phyloP scores from a whole-genome alignment of 2,888 invertebrate species.

The Abrostola triplasia region DNA sequence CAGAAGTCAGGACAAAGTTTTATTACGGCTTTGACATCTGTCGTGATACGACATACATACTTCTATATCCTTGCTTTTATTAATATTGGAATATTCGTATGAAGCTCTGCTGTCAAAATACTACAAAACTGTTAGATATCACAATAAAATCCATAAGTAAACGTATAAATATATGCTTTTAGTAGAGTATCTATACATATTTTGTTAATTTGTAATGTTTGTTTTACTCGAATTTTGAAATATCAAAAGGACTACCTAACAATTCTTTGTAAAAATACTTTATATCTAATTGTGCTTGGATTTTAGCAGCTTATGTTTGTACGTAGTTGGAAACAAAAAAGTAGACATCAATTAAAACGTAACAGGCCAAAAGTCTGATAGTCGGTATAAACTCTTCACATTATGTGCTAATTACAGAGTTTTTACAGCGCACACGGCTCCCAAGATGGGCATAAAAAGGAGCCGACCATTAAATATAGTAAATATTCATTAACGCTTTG shows the following conservation, averaged over 20 bases:
- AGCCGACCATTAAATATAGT: constrained; percentile 64
- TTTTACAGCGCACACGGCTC: constrained; percentile 44
- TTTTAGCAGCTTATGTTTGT: neutral
- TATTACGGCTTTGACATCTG: constrained; percentile 73
- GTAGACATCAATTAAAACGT: constrained; percentile 55
- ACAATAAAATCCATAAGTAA: too few species aligned
- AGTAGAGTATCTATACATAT: too few species aligned
- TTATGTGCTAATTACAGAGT: constrained; percentile 63
- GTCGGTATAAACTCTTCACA: constrained; percentile 48
- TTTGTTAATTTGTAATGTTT: too few species aligned
- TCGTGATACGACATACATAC: constrained; percentile 53
- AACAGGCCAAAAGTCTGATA: constrained; percentile 34
- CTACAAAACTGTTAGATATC: neutral
- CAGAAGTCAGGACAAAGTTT: constrained; percentile 66
- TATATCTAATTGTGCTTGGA: neutral
- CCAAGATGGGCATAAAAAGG: constrained; percentile 59
- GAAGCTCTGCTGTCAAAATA: constrained; percentile 14
- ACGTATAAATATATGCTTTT: too few species aligned
- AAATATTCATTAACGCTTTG: constrained; percentile 73
- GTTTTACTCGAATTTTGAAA: too few species aligned
- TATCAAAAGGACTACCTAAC: neutral
- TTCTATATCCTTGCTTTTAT: constrained; percentile 59
- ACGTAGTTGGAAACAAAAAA: constrained; percentile 35
- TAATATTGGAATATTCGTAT: constrained; percentile 40
- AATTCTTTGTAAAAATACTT: neutral